These are phyloP conservation scores for Coremacera marginata DNA, from an alignment of 2,888 invertebrate genomes.

Conservation along the genomic window DNA sequence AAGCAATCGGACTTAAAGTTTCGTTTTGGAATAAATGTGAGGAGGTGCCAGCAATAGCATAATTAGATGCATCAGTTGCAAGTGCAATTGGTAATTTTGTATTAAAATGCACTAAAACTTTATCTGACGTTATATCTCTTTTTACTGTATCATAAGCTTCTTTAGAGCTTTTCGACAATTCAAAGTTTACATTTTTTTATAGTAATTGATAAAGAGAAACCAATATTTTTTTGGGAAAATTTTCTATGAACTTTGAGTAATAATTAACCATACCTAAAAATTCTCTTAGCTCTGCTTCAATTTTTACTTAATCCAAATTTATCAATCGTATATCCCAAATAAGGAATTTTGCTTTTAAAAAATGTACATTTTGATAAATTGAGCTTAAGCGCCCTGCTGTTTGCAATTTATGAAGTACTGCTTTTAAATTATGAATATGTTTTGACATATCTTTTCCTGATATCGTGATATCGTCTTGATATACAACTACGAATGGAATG, in stretches of 20 bases:
- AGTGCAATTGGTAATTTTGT: constrained; percentile 45
- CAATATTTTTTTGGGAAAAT: constrained; percentile 42
- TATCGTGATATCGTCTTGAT: constrained; percentile 39
- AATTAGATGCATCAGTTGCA: constrained; percentile 50
- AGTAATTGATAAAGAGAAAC: constrained; percentile 42
- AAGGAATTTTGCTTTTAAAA: constrained; percentile 37
- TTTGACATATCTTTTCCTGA: constrained; percentile 27
- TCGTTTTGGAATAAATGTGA: constrained; percentile 40
- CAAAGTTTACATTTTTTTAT: constrained; percentile 45
- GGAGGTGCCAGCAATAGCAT: constrained; percentile 42
- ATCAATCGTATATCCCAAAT: constrained; percentile 31
- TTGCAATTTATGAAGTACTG: constrained; percentile 40
- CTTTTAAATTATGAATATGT: constrained; percentile 41
- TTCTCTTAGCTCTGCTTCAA: constrained; percentile 31
- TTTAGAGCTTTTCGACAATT: constrained; percentile 53
- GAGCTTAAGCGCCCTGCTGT: constrained; percentile 34
- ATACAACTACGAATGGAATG: constrained; percentile 38
- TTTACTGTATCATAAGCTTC: constrained; percentile 55
- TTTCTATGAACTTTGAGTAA: constrained; percentile 42
- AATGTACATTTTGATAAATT: constrained; percentile 35
- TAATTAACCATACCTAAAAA: constrained; percentile 41
- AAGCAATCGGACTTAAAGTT: constrained; percentile 42
- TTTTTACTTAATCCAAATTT: constrained; percentile 37
- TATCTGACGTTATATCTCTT: constrained; percentile 35
- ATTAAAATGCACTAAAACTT: constrained; percentile 48